Evolutionary conservation across 2,888 invertebrate species (phyloP).

Genomic region (Phasia obesa): DNA sequence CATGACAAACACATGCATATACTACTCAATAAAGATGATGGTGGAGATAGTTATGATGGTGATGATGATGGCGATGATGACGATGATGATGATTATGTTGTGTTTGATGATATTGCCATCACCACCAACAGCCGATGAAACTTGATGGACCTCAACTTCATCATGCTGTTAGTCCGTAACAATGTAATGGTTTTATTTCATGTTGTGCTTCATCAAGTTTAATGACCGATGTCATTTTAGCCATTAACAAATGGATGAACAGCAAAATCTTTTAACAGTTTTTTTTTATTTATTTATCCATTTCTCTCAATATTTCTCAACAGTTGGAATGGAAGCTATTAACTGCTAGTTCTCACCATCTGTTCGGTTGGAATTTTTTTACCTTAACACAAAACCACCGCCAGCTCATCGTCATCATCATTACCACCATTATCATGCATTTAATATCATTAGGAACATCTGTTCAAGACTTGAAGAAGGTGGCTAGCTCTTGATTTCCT

Average conservation of each 20-base stretch:
- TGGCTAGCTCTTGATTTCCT: not conserved
- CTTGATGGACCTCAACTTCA: not conserved
- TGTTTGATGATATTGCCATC: no score
- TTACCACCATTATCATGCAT: no score
- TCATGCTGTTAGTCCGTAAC: not conserved
- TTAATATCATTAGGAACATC: constrained; percentile 64
- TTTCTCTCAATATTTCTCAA: constrained; percentile 1
- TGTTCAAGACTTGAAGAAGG: constrained; percentile 19
- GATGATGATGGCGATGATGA: no score
- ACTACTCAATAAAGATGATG: no score
- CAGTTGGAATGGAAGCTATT: constrained; percentile 61
- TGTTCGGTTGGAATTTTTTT: constrained; percentile 56
- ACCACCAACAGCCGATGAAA: not conserved
- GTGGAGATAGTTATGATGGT: no score
- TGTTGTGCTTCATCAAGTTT: constrained; percentile 66
- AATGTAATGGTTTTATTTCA: constrained; percentile 65
- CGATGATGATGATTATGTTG: no score
- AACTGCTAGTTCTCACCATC: constrained; percentile 59
- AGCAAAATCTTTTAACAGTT: constrained; percentile 45
- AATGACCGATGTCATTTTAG: constrained; percentile 67
- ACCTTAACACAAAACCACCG: constrained; percentile 56
- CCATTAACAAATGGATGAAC: constrained; percentile 66
- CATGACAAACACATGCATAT: no score
- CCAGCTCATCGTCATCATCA: no score
- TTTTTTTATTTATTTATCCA: constrained; percentile 20